phyloP scores from a whole-genome alignment of 2,113 vertebrate species.

The Myocastor coypus region DNA sequence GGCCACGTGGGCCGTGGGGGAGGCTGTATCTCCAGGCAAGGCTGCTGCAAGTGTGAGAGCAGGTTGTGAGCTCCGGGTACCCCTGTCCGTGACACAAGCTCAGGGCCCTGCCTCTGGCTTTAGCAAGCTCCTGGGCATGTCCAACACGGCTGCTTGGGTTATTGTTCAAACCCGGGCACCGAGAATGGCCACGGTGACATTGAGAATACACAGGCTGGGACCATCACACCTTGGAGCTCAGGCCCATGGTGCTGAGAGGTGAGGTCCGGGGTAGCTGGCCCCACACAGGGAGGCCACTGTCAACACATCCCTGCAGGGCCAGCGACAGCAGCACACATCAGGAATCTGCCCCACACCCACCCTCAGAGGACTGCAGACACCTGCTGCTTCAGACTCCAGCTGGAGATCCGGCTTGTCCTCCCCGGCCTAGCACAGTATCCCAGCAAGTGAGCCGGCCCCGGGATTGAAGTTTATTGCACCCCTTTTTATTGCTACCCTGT shows the following conservation, averaged over 20 bases:
- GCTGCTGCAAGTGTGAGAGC: background rate
- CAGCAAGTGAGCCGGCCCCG: rapidly evolving
- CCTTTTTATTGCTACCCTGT: background rate
- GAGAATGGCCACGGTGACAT: rapidly evolving
- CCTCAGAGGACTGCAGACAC: rapidly evolving
- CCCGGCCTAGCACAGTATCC: rapidly evolving
- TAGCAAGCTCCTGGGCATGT: background rate
- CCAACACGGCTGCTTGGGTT: rapidly evolving
- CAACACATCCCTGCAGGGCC: rapidly evolving
- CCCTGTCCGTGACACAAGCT: background rate
- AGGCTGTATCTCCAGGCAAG: background rate
- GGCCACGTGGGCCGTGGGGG: rapidly evolving
- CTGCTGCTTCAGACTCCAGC: background rate
- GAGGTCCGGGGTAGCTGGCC: rapidly evolving
- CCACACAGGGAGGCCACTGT: rapidly evolving
- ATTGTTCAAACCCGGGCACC: background rate
- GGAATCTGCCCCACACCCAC: rapidly evolving
- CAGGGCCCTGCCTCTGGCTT: background rate
- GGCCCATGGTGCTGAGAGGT: rapidly evolving
- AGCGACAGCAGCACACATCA: rapidly evolving
- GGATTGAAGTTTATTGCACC: background rate
- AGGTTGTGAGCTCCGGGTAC: background rate
- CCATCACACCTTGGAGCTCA: rapidly evolving
- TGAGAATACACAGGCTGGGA: background rate
- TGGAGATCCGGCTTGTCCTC: rapidly evolving